Percentiles rank a stretch among this genome's conserved stretches.
Conservation (phyloP, 2,888 invertebrate species). For the Imbricaverruca yamaguchii region DNA sequence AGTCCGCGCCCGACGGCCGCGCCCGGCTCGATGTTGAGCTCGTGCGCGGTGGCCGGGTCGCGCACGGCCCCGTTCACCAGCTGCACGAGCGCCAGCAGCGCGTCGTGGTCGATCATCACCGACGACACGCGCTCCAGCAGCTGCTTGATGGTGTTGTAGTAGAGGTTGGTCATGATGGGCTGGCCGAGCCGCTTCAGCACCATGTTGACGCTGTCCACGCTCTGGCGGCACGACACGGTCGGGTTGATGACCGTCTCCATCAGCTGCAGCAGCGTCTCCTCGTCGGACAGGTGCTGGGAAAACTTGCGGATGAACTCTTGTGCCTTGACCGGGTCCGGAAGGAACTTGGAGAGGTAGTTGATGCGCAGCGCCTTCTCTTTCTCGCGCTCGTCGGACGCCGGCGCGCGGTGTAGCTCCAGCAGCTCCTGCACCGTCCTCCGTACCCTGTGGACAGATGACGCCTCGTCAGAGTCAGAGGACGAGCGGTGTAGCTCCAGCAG, state of each 20-base stretch:
- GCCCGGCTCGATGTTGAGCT: constrained; percentile 68
- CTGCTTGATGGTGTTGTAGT: constrained; percentile 94
- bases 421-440: constrained; percentile 77
- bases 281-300: constrained; percentile 66
- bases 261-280: constrained; percentile 56
- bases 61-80: constrained; percentile 65
- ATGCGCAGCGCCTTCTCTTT: constrained; percentile 53
- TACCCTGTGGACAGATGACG: constrained; percentile 42
- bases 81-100: constrained; percentile 55
- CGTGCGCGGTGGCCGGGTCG: constrained; percentile 59
- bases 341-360: constrained; percentile 61
- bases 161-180: constrained; percentile 88
- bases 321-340: constrained; percentile 88
- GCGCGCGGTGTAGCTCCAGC: constrained; percentile 70
- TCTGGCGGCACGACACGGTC: constrained; percentile 81
- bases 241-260: constrained; percentile 77
- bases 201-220: constrained; percentile 69
- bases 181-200: constrained; percentile 80
- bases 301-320: constrained; percentile 79
- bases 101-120: constrained; percentile 89
- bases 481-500: no score
- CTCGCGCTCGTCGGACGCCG: constrained; percentile 54
- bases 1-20: constrained; percentile 83
- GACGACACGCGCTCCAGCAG: constrained; percentile 88
- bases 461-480: neutral